Evolutionary conservation across 2,888 invertebrate genomes (phyloP).

Genomic region (Epinotia bilunana): DNA sequence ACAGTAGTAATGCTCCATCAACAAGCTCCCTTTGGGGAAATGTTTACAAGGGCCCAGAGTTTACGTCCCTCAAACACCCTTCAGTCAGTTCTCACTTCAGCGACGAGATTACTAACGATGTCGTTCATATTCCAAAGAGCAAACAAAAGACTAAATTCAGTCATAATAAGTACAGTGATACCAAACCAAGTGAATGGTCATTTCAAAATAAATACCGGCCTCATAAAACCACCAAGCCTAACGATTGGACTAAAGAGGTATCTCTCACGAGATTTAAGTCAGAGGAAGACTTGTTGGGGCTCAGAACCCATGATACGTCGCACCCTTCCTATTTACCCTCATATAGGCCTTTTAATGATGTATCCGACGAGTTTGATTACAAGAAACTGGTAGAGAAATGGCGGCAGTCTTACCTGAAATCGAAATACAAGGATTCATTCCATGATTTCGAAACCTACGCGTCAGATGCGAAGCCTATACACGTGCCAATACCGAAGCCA

Average conservation of each 20-base stretch:
- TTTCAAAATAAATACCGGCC: conserved; percentile 58
- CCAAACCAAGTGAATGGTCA: conserved; percentile 62
- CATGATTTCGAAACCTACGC: conserved; percentile 71
- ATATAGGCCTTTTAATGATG: conserved; percentile 62
- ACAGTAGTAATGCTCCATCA: conserved; percentile 59
- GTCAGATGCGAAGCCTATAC: conserved; percentile 70
- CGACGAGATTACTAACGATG: conserved; percentile 62
- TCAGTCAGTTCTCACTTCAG: conserved; percentile 59
- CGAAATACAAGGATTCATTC: conserved; percentile 70
- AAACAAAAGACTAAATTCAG: conserved; percentile 58
- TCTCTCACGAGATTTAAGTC: conserved; percentile 69
- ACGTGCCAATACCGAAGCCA: conserved; percentile 74
- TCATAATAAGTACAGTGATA: conserved; percentile 60
- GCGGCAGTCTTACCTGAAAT: conserved; percentile 74
- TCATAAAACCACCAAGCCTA: conserved; percentile 59
- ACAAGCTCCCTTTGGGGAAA: conserved; percentile 72
- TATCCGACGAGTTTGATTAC: conserved; percentile 68
- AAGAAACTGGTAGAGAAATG: conserved; percentile 75
- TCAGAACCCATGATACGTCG: conserved; percentile 75
- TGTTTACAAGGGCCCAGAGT: conserved; percentile 65
- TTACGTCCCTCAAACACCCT: conserved; percentile 61
- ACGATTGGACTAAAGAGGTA: conserved; percentile 69
- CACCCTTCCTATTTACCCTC: conserved; percentile 71
- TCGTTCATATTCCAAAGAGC: conserved; percentile 74
- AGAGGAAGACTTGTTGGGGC: conserved; percentile 76